phyloP scores from a whole-genome alignment of 1,140 invertebrate species.

The Theocolax elegans region DNA sequence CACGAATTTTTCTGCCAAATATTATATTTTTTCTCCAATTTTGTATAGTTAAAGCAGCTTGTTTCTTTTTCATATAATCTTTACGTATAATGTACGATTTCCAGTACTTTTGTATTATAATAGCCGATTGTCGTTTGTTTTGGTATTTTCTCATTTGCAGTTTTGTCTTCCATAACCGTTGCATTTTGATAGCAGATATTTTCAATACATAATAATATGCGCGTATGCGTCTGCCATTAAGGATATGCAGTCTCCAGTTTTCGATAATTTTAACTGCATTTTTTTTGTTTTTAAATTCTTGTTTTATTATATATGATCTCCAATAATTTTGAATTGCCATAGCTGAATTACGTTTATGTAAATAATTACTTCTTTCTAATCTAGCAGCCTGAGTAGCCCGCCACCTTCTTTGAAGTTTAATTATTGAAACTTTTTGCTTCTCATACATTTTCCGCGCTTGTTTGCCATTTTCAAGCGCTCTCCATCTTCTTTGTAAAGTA shows the following conservation, averaged over 20 bases:
- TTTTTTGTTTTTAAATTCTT: conserved; percentile 11
- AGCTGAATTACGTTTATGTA: conserved; percentile 33
- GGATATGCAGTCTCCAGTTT: conserved; percentile 34
- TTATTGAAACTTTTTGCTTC: conserved; percentile 44
- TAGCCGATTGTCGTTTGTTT: conserved; percentile 32
- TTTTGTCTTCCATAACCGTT: conserved; percentile 52
- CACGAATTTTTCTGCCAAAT: conserved; percentile 1
- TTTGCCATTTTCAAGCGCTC: conserved; percentile 38
- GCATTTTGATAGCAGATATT: conserved; percentile 49
- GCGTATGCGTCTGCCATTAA: conserved; percentile 45
- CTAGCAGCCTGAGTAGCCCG: conserved; percentile 16
- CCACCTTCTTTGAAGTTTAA: conserved; percentile 47
- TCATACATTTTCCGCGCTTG: conserved; percentile 42
- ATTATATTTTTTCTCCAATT: conserved; percentile 35
- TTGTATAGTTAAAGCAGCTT: conserved; percentile 30
- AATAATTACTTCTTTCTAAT: conserved; percentile 30
- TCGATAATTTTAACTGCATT: conserved; percentile 35
- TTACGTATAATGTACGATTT: neutral
- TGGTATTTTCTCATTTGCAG: conserved; percentile 14
- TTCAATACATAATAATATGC: conserved; percentile 50
- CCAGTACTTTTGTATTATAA: conserved; percentile 39
- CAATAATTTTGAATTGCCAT: conserved; percentile 47
- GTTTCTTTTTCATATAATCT: conserved; percentile 18
- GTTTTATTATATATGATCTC: conserved; percentile 10
- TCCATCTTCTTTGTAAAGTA: conserved; percentile 48